Evolutionary conservation across 1,140 invertebrate species (phyloP).

Genomic region (Drosophila serrata): DNA sequence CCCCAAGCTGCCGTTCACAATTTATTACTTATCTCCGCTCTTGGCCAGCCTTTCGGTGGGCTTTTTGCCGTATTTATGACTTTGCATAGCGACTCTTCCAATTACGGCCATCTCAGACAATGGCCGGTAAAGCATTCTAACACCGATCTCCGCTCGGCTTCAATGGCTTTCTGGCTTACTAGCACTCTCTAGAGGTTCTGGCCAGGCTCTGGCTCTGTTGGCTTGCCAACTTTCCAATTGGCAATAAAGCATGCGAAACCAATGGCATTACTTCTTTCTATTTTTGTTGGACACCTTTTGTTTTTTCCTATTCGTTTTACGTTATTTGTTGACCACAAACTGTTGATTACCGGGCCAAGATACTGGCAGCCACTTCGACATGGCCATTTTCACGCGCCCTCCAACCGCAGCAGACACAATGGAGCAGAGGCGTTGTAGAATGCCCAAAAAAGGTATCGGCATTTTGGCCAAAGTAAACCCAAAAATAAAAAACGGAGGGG

Average conservation of each 20-base stretch:
- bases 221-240: constrained; percentile 80
- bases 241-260: constrained; percentile 81
- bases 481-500: constrained; percentile 5
- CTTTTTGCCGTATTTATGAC: constrained; percentile 58
- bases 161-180: constrained; percentile 68
- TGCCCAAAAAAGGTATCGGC: constrained; percentile 77
- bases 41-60: constrained; percentile 7
- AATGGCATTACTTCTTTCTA: constrained; percentile 65
- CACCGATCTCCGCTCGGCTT: constrained; percentile 55
- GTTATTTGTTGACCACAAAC: constrained; percentile 75
- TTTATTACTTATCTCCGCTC: constrained; percentile 71
- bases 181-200: constrained; percentile 17
- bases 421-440: constrained; percentile 77
- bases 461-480: constrained; percentile 27
- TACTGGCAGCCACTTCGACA: constrained; percentile 48
- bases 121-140: constrained; percentile 81
- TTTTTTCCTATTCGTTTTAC: constrained; percentile 19
- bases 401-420: constrained; percentile 59
- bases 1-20: constrained; percentile 43
- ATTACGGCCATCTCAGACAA: constrained; percentile 75
- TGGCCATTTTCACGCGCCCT: constrained; percentile 80
- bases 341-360: constrained; percentile 75
- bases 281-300: constrained; percentile 1
- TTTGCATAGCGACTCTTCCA: constrained; percentile 67
- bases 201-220: constrained; percentile 29